These are phyloP conservation scores for Triplophysa rosa DNA, from an alignment of 2,113 vertebrate species.

Conservation along the genomic window DNA sequence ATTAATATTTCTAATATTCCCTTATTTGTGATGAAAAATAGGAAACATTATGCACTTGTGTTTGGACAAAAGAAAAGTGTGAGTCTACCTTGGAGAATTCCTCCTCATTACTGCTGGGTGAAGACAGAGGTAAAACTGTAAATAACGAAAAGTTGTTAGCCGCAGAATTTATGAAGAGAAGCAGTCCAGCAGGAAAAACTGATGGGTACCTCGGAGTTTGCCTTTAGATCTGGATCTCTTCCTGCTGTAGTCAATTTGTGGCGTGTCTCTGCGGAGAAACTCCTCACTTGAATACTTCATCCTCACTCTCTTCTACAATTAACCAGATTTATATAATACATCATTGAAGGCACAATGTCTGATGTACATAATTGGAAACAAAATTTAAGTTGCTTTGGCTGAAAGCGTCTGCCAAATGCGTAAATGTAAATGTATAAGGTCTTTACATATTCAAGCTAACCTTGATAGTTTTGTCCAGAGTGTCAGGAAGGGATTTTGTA, in stretches of 20 bases:
- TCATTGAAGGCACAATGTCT: background rate
- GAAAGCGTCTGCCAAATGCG: no score
- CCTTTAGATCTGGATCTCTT: constrained; percentile 48
- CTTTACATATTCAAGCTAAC: constrained; percentile 9
- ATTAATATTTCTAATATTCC: no score
- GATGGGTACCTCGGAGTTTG: constrained; percentile 48
- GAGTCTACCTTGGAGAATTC: constrained; percentile 31
- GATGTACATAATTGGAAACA: background rate
- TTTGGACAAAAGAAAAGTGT: background rate
- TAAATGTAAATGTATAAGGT: no score
- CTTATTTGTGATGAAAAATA: no score
- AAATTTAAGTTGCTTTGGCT: background rate
- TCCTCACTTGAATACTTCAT: constrained; percentile 18
- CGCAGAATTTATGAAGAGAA: background rate
- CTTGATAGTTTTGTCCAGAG: constrained; percentile 36
- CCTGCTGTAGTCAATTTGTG: constrained; percentile 44
- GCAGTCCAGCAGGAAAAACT: background rate
- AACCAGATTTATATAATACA: background rate
- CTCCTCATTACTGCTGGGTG: constrained; percentile 68
- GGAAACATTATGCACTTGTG: no score
- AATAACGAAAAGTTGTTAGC: background rate
- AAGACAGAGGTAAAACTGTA: constrained; percentile 71
- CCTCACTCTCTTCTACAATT: constrained; percentile 32
- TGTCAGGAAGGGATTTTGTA: constrained; percentile 41
- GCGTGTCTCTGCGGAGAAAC: background rate